phyloP scores from a whole-genome alignment of 2,113 vertebrate genomes.

The Corythoichthys intestinalis region DNA sequence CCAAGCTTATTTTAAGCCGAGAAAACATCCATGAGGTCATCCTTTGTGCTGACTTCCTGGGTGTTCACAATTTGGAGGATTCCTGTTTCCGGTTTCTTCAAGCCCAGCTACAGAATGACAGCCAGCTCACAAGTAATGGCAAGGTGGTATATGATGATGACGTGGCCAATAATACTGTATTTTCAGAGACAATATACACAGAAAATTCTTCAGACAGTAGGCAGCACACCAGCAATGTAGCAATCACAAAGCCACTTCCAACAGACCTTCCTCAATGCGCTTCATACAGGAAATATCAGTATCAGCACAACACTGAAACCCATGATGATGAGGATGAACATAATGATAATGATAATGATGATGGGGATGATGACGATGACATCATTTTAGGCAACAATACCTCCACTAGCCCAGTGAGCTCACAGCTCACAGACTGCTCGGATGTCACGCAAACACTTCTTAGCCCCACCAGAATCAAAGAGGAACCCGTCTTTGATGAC shows the following conservation, averaged over 20 bases:
- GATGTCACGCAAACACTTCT: constrained; percentile 74
- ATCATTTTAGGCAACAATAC: constrained; percentile 91
- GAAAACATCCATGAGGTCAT: constrained; percentile 99
- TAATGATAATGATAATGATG: neutral
- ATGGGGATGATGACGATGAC: constrained; percentile 59
- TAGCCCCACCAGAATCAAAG: constrained; percentile 83
- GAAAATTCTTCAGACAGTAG: constrained; percentile 54
- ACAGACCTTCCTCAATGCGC: constrained; percentile 87
- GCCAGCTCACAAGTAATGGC: constrained; percentile 80
- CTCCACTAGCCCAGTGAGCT: constrained; percentile 76
- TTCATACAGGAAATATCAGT: constrained; percentile 98
- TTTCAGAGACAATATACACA: constrained; percentile 67
- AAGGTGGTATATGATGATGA: constrained; percentile 87
- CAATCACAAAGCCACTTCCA: constrained; percentile 39
- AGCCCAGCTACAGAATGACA: constrained; percentile 90
- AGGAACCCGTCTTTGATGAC: constrained; percentile 85
- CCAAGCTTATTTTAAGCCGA: constrained; percentile 97
- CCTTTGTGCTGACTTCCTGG: constrained; percentile 94
- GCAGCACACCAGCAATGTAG: constrained; percentile 70
- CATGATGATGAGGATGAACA: neutral
- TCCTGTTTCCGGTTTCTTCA: constrained; percentile 99
- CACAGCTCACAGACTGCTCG: constrained; percentile 41
- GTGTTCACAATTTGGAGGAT: constrained; percentile 98
- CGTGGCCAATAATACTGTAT: constrained; percentile 72
- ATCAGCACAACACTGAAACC: constrained; percentile 85